A percentile compares a stretch with the other conserved stretches of the same genome.
Evolutionary conservation across 2,888 invertebrate species (phyloP).

Genomic region (Leucania comma): DNA sequence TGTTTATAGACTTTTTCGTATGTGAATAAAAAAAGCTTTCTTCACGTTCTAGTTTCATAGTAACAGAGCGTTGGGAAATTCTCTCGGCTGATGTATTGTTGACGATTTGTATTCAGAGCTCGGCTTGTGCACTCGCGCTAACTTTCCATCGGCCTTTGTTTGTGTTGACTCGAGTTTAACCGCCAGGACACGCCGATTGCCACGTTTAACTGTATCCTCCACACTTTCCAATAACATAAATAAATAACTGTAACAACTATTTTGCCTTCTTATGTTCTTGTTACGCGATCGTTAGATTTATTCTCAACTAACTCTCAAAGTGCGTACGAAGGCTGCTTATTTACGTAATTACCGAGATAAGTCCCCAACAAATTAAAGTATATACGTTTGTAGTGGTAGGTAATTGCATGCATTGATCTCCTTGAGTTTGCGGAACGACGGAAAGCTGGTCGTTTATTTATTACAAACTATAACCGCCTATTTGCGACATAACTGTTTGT

Average conservation of each 20-base stretch:
- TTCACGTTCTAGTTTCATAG: conserved; percentile 80
- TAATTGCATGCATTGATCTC: conserved; percentile 86
- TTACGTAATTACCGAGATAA: conserved; percentile 77
- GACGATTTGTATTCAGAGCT: conserved; percentile 86
- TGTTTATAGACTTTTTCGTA: conserved; percentile 58
- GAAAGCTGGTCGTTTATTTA: conserved; percentile 80
- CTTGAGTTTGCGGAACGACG: conserved; percentile 86
- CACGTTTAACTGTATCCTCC: conserved; percentile 65
- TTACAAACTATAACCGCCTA: conserved; percentile 71
- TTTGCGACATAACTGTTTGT: conserved; percentile 76
- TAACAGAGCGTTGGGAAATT: conserved; percentile 83
- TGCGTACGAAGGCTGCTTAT: conserved; percentile 66
- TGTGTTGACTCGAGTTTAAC: conserved; percentile 69
- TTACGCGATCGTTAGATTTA: conserved; percentile 43
- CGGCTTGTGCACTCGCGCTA: conserved; percentile 71
- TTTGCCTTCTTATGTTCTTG: conserved; percentile 26
- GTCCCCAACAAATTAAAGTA: conserved; percentile 71
- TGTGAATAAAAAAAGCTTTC: conserved; percentile 77
- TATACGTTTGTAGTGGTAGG: conserved; percentile 64
- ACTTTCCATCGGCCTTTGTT: conserved; percentile 88
- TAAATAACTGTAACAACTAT: conserved; percentile 34
- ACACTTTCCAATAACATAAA: conserved; percentile 67
- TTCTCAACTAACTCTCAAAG: conserved; percentile 43
- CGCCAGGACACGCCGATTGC: conserved; percentile 76
- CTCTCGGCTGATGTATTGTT: conserved; percentile 82